These are phyloP conservation scores for Colaptes auratus DNA, from an alignment of 2,113 vertebrate species.

Conservation along the genomic window DNA sequence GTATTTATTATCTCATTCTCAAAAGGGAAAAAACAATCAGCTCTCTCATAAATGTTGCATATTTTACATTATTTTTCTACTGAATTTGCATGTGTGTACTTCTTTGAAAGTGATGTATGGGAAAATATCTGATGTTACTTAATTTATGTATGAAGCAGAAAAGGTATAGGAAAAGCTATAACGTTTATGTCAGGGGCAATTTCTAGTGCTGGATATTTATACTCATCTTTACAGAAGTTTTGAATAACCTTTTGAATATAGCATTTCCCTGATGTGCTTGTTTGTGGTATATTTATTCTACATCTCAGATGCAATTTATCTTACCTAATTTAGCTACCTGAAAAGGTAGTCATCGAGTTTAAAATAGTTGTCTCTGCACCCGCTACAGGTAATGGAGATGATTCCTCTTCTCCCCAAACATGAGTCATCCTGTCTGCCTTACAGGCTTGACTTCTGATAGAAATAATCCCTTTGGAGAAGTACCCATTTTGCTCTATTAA, in stretches of 20 bases:
- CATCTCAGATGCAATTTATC: slow-evolving; percentile 19
- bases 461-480: background rate
- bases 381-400: slow-evolving; percentile 9
- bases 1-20: background rate
- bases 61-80: slow-evolving; percentile 12
- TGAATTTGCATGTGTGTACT: background rate
- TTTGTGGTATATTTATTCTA: slow-evolving; percentile 53
- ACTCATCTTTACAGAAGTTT: background rate
- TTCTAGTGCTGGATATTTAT: slow-evolving; percentile 25
- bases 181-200: background rate
- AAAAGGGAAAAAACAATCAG: background rate
- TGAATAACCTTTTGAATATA: slow-evolving; percentile 42
- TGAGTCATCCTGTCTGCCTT: slow-evolving; percentile 33
- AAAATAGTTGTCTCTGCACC: slow-evolving; percentile 42
- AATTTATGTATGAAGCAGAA: background rate
- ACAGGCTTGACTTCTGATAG: background rate
- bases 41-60: background rate
- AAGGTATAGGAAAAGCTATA: background rate
- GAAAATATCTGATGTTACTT: background rate
- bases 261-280: slow-evolving; percentile 31
- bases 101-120: background rate
- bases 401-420: slow-evolving; percentile 28
- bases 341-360: slow-evolving; percentile 33
- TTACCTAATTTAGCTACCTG: slow-evolving; percentile 49
- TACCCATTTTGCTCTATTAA: background rate